Percentiles rank a stretch among this genome's conserved stretches.
Evolutionary conservation across 2,113 vertebrate genomes (phyloP).

Genomic region (Donacobius atricapilla): DNA sequence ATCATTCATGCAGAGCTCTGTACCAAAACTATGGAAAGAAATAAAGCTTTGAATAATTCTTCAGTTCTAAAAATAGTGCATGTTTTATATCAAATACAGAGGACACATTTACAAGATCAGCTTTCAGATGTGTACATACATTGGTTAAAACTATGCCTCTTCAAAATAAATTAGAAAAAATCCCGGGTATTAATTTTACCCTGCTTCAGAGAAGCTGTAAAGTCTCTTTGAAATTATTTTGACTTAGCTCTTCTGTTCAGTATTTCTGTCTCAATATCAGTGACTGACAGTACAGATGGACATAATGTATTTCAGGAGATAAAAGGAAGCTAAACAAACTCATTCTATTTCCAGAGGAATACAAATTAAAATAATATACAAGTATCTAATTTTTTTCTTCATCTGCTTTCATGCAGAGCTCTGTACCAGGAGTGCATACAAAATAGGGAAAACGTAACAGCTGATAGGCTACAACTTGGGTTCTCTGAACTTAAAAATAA

Average conservation of each 20-base stretch:
- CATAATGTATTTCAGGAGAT: background rate
- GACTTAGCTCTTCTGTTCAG: background rate
- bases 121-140: accelerated
- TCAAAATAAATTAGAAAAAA: background rate
- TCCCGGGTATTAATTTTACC: background rate
- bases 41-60: background rate
- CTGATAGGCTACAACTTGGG: background rate
- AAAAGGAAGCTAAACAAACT: background rate
- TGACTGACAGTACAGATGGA: background rate
- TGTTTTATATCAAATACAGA: background rate
- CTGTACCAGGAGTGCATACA: background rate
- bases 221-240: background rate
- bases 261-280: background rate
- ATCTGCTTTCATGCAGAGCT: background rate
- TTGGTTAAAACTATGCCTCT: background rate
- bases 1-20: background rate
- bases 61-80: background rate
- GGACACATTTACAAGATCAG: background rate
- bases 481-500: constrained; percentile 34
- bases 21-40: background rate
- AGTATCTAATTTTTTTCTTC: background rate
- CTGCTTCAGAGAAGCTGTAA: background rate
- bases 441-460: background rate
- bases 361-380: background rate
- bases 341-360: background rate